phyloP scores from a whole-genome alignment of 1,140 invertebrate species.

The Leptonema lineaticorne region DNA sequence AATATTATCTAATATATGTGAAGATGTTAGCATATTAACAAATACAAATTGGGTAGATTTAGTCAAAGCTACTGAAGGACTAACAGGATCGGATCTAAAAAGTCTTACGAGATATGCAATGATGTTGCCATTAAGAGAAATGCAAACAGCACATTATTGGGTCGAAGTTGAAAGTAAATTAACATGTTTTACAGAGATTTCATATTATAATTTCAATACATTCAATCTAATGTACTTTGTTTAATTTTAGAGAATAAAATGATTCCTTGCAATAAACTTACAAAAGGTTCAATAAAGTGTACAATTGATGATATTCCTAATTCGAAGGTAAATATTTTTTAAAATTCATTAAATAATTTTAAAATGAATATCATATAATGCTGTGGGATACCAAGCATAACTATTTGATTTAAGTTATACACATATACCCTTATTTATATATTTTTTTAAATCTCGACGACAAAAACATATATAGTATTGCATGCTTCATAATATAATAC shows the following conservation, averaged over 20 bases:
- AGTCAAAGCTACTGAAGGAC: slow-evolving; percentile 54
- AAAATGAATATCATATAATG: no score
- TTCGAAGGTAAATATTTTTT: slow-evolving; percentile 26
- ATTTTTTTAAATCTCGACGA: no score
- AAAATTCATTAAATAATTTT: not conserved
- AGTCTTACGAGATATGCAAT: slow-evolving; percentile 55
- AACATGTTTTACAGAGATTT: no score
- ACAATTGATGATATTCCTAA: slow-evolving; percentile 25
- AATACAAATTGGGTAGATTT: slow-evolving; percentile 51
- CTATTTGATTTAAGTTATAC: no score
- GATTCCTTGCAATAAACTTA: slow-evolving; percentile 9
- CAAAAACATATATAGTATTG: no score
- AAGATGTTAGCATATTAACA: slow-evolving; percentile 43
- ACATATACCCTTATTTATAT: no score
- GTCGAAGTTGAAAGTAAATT: slow-evolving; percentile 29
- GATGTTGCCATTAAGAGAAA: slow-evolving; percentile 56
- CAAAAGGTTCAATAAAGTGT: slow-evolving; percentile 24
- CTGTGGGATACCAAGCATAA: no score
- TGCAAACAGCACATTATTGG: slow-evolving; percentile 47
- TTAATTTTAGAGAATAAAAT: slow-evolving; percentile 22
- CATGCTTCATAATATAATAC: no score
- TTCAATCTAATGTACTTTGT: not conserved
- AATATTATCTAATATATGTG: slow-evolving; percentile 26
- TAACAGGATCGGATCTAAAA: slow-evolving; percentile 61
- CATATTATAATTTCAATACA: not conserved